Evolutionary conservation across 2,888 invertebrate species (phyloP).

Genomic region (Sphaerophoria taeniata): DNA sequence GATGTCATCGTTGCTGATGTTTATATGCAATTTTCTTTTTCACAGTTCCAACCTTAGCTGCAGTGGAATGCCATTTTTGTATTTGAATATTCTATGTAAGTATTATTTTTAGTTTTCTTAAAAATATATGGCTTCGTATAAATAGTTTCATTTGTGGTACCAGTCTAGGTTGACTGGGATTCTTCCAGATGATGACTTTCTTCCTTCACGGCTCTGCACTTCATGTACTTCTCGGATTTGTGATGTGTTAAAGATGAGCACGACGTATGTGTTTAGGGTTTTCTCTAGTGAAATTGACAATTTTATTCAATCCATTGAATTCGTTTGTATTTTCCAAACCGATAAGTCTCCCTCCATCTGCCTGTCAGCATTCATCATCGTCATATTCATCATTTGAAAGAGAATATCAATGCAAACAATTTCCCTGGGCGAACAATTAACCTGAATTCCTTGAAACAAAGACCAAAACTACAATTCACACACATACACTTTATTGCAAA

Average conservation of each 20-base stretch:
- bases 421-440: constrained; percentile 18
- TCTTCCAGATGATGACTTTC: too few relatives aligned
- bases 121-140: too few relatives aligned
- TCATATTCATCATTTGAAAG: constrained; percentile 40
- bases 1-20: background rate
- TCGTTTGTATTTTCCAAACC: constrained; percentile 24
- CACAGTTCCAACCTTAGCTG: background rate
- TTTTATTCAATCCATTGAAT: constrained; percentile 51
- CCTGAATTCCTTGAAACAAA: constrained; percentile 46
- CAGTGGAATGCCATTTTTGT: too few relatives aligned
- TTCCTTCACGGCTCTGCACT: too few relatives aligned
- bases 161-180: too few relatives aligned
- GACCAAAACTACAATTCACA: background rate
- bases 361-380: background rate
- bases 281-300: too few relatives aligned
- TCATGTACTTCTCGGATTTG: too few relatives aligned
- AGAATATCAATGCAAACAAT: constrained; percentile 41
- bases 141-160: too few relatives aligned
- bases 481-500: constrained; percentile 40
- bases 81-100: too few relatives aligned
- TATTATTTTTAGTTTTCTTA: too few relatives aligned
- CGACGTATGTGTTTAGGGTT: too few relatives aligned
- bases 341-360: background rate
- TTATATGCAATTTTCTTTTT: background rate
- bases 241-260: too few relatives aligned